Base-by-base conservation (phyloP, 2,888 invertebrate genomes). In the Eupithecia vulgata region DNA sequence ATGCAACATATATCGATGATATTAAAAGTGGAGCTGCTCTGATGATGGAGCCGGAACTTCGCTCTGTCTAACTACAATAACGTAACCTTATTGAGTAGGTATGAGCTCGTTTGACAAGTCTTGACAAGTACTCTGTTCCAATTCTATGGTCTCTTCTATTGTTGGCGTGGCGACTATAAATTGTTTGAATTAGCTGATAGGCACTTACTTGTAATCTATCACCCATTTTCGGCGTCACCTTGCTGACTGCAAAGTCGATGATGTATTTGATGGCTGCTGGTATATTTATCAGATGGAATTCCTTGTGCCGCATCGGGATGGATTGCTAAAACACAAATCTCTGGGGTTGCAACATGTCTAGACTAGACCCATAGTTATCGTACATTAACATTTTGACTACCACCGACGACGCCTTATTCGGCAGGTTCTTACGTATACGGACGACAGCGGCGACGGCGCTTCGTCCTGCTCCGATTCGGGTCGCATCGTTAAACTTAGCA, bases 301-400 rank as follows among this genome's bases (percentile, higher is more conserved):
- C 96, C 88, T 97, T 97, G 90, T 97, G 97, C 21, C 97, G 95
- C 95, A 97, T 95, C 10, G 98, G 97, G 76, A 97, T 79, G 0
- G 97, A 97, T 95, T 97, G 97, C 96, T 96, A 90, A 71, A 95
- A 89, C 68, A 79, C 74, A 78, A 68, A 64, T 1, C 4, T 8
- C 40, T 52, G 52, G 21, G 52, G 21, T 52, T 21, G 1, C 52
- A 8, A 52, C 52, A 52, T 21, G 52, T n/a, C 10, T 21, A 8
- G 21, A 21, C 21, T n/a, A n/a, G n/a, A n/a, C n/a, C 8, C n/a
- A 48, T 48, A 48, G 45, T 21, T n/a, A n/a, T 48, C 17, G 17
- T 48, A 48, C n/a, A n/a, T n/a, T 48, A n/a, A 48, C 48, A 48
- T n/a, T 48, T 48, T n/a, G 48, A n/a, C 17, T 48, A 7, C 17